Evolutionary conservation across 64 coral and sea anemone species (phyloP), one percentile per base, ranked within the genome.

Genomic region (Stichodactyla mertensii): DNA sequence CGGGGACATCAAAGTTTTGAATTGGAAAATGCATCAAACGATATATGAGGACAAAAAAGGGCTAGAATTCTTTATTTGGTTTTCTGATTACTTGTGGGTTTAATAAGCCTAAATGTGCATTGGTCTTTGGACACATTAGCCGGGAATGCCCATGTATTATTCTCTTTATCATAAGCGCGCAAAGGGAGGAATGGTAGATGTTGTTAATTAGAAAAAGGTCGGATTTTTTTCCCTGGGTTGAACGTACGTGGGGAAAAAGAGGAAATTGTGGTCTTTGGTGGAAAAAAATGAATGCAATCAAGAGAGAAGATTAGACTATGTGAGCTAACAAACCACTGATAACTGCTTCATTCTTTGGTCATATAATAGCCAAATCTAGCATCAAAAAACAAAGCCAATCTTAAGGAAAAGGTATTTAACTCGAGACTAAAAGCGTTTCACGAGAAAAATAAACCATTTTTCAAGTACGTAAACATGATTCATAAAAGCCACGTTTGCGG

Each of bases 1-100:
- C 78, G 78, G 78, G 6, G 8, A 81, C 78, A 81, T 81, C 78
- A 81, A 81, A 79, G 77, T 52, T 69, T 69, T 69, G 19, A 69
- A 74, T 10, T 74, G 69, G 24, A 31, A 74, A 71, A 7, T 28
- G 2, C 11, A 12, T 31, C 27, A 8, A 71, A 71, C 69, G 23
- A 31, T 71, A 13, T 9, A n/a, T 19, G 69, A 74, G 24, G 27
- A 31, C 27, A 74, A 58, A 58, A 31, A 74, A 12, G 8, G 23
- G 12, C 12, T 74, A 11, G n/a, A 9, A 11, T 74, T 74, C 27
- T 27, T 4, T 74, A 31, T 74, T 74, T 74, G 69, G 24, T 9
- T 69, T n/a, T n/a, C 19, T 20, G 64, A 69, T 74, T 58, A 58
- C 56, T 74, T 74, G 22, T 4, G n/a, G 10, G 23, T 31, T 9